Base-by-base conservation (phyloP, 2,888 invertebrate genomes). In the Therioaphis trifolii region DNA sequence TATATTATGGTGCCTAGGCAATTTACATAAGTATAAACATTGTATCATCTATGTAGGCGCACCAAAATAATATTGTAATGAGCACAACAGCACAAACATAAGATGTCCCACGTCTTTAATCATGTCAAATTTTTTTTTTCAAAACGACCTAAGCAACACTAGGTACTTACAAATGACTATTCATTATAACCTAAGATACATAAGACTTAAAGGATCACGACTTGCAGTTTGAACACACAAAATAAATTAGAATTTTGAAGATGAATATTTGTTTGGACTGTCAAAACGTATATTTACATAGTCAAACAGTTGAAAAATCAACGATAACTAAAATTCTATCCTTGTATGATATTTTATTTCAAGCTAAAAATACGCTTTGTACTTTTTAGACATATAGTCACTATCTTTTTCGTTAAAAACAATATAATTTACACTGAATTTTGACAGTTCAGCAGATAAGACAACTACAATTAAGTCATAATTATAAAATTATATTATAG, bases 41-140 rank as follows among this genome's bases (percentile, higher is more conserved):
- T 27, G 27, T 29, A 15, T 66, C 18, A 7, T 18, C 9, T 63
- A 46, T 49, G 46, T 63, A 63, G 61, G 29, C 21, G 35, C 52
- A 12, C 52, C 78, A 68, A 68, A 78, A 78, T 68, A 40, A 68
- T 78, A 52, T 78, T 78, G 29, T 68, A 78, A 78, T 52, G 78
- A 78, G 68, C 40, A n/a, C 5, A 12, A 18, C 58, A 1, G 9
- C n/a, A 52, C 15, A 11, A n/a, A n/a, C 9, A 66, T n/a, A n/a
- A 21, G 46, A 49, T 43, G 4, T 49, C 12, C 35, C 29, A 49
- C 66, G 49, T 52, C 29, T 52, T 66, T 24, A 35, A 21, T 21
- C 71, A 24, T 11, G 63, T 21, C 15, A n/a, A 63, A 14, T 43
- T 24, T 35, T 43, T n/a, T 40, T 61, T 35, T 58, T 61, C 61